Conservation (phyloP, 2,113 vertebrate species). For the Paracanthobrama guichenoti region DNA sequence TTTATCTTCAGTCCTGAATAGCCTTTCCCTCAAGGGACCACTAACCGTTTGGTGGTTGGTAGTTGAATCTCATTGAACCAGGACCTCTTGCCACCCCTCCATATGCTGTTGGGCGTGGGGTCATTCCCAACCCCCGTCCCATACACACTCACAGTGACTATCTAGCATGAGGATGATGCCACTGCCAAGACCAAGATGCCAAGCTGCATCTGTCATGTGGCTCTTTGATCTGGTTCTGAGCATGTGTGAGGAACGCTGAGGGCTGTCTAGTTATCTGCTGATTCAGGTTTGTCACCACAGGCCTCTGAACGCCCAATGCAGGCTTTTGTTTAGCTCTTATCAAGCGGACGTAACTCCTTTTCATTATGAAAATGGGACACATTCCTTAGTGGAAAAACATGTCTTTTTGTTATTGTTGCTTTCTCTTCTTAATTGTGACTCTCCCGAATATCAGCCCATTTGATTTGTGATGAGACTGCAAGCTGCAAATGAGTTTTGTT, state of each 20-base stretch:
- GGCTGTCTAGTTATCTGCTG: conserved; percentile 62
- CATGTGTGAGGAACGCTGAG: conserved; percentile 67
- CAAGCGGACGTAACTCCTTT: conserved; percentile 39
- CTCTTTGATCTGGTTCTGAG: conserved; percentile 69
- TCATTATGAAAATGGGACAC: neutral
- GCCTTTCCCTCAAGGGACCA: conserved; percentile 1
- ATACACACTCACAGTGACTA: conserved; percentile 50
- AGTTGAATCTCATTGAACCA: conserved; percentile 19
- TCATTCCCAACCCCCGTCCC: neutral
- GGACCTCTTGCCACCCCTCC: neutral
- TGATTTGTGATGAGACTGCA: neutral
- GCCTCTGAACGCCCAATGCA: neutral
- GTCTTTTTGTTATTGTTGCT: neutral
- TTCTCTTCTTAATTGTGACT: neutral
- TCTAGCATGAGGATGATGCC: conserved; percentile 61
- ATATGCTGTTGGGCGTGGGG: conserved; percentile 39
- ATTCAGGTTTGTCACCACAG: conserved; percentile 56
- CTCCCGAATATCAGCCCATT: neutral
- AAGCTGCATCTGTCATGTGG: conserved; percentile 65
- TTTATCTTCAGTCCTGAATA: conserved; percentile 11
- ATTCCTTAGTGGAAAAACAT: conserved; percentile 34
- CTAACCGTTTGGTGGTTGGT: neutral
- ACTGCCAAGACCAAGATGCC: conserved; percentile 63
- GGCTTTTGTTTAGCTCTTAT: conserved; percentile 43
- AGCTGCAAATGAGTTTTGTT: neutral